Evolutionary conservation across 2,113 vertebrate species (phyloP).

Genomic region (Chascanopsetta lugubris): DNA sequence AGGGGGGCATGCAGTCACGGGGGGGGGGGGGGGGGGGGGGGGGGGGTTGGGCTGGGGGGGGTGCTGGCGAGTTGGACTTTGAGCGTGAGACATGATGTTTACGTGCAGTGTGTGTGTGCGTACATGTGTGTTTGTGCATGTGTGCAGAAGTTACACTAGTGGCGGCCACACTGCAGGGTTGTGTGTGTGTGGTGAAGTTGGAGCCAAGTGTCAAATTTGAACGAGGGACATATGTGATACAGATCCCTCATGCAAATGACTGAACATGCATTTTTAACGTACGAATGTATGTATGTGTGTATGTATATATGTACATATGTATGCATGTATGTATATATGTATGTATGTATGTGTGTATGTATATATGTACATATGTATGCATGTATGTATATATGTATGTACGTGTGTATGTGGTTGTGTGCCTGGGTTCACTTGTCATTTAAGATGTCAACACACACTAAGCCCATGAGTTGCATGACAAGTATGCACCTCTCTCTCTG

Average conservation of each 20-base stretch:
- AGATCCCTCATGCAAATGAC: slow-evolving; percentile 24
- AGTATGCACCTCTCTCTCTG: slow-evolving; percentile 14
- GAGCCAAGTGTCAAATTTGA: slow-evolving; percentile 15
- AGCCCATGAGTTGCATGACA: slow-evolving; percentile 53
- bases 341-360: too few relatives aligned
- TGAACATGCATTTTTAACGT: too few relatives aligned
- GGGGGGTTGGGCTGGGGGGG: slow-evolving; percentile 50
- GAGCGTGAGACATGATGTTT: slow-evolving; percentile 54
- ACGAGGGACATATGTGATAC: slow-evolving; percentile 8
- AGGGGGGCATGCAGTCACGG: slow-evolving; percentile 51
- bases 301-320: too few relatives aligned
- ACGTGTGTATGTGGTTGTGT: slow-evolving; percentile 8
- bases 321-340: too few relatives aligned
- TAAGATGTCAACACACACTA: slow-evolving; percentile 20
- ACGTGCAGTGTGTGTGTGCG: not conserved
- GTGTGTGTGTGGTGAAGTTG: slow-evolving; percentile 60
- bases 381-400: too few relatives aligned
- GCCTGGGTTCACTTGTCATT: not conserved
- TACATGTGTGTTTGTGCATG: too few relatives aligned
- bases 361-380: too few relatives aligned
- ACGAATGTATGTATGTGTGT: too few relatives aligned
- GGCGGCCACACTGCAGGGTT: slow-evolving; percentile 33
- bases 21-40: slow-evolving; percentile 66
- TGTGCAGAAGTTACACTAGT: slow-evolving; percentile 54
- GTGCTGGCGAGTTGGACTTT: slow-evolving; percentile 59